phyloP scores from a whole-genome alignment of 1,140 invertebrate genomes.

The Mycetomoellerius zeteki region DNA sequence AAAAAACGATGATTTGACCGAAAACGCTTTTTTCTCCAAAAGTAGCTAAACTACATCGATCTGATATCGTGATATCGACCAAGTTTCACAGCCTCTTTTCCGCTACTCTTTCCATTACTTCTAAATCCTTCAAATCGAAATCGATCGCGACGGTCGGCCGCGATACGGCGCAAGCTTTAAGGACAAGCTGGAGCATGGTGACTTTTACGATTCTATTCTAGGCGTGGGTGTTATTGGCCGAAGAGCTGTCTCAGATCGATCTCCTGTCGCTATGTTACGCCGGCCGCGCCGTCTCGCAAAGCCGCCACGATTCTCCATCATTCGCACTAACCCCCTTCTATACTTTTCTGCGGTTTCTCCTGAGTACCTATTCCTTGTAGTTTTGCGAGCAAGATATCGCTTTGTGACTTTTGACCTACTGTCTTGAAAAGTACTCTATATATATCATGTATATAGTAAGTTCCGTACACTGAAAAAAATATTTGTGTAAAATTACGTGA shows the following conservation, averaged over 20 bases:
- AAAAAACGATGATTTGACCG: background rate
- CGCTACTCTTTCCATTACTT: slow-evolving; percentile 8
- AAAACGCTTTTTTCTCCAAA: background rate
- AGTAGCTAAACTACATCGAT: slow-evolving; percentile 41
- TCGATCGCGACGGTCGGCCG: slow-evolving; percentile 38
- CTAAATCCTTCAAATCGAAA: slow-evolving; percentile 54
- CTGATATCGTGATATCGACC: background rate
- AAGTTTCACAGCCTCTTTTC: slow-evolving; percentile 19
- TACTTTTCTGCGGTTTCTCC: slow-evolving; percentile 34
- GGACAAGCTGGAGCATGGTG: slow-evolving; percentile 14
- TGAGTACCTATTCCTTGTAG: slow-evolving; percentile 48
- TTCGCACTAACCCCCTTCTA: slow-evolving; percentile 19
- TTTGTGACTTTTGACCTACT: slow-evolving; percentile 40
- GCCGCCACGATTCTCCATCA: slow-evolving; percentile 17
- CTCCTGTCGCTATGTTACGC: slow-evolving; percentile 27
- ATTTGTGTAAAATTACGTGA: too few species aligned
- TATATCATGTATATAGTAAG: background rate
- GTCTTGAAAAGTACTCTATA: background rate
- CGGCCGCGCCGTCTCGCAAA: background rate
- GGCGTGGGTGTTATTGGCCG: slow-evolving; percentile 50
- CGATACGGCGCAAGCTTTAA: slow-evolving; percentile 31
- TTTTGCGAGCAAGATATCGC: slow-evolving; percentile 65
- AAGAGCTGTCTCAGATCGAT: slow-evolving; percentile 61
- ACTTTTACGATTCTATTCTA: slow-evolving; percentile 69
- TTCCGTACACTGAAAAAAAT: too few species aligned